Conservation (phyloP, 2,113 vertebrate genomes). For the Notiomystis cincta region DNA sequence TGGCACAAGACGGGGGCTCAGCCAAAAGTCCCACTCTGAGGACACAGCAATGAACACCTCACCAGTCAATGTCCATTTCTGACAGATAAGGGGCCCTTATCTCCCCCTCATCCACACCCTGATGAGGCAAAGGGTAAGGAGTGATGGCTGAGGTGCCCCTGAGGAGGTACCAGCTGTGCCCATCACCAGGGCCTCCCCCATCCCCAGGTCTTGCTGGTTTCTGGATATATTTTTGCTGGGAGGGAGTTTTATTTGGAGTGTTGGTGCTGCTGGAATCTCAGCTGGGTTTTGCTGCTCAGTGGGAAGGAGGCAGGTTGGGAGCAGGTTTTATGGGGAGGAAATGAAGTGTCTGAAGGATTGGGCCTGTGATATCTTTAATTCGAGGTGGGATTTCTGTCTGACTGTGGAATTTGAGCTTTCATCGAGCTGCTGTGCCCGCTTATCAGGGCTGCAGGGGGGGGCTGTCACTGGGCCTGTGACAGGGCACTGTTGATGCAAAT, state of each 20-base stretch:
- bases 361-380: background rate
- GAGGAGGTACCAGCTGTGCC: background rate
- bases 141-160: background rate
- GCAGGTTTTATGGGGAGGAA: background rate
- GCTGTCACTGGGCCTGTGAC: fast-evolving
- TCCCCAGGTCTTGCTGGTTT: background rate
- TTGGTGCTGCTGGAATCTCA: background rate
- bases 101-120: background rate
- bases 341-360: background rate
- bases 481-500: background rate
- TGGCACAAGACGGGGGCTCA: background rate
- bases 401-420: fast-evolving
- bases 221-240: background rate
- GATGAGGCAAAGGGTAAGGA: background rate
- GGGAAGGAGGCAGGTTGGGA: background rate
- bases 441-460: background rate
- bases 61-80: fast-evolving
- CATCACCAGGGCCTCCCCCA: background rate
- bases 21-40: background rate
- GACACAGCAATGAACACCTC: fast-evolving
- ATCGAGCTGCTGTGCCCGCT: background rate
- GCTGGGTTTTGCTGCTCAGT: fast-evolving
- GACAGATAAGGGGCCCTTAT: background rate
- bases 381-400: background rate
- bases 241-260: fast-evolving